These are phyloP conservation scores for Epinephelus malabaricus DNA, from an alignment of 2,797 vertebrate genomes.

Conservation along the genomic window DNA sequence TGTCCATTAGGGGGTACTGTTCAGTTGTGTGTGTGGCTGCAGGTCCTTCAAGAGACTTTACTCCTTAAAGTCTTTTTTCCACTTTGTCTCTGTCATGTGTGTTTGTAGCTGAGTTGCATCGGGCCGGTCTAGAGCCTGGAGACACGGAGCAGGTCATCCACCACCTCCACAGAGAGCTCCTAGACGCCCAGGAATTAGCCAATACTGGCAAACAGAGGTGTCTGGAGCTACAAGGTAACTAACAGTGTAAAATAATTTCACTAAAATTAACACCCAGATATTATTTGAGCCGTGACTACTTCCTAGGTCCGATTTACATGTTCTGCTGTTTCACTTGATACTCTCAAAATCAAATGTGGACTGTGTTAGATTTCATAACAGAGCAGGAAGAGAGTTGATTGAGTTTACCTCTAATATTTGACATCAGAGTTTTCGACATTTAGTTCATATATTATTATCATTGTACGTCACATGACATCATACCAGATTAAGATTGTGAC, in stretches of 20 bases:
- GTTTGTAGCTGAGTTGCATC: conserved; percentile 90
- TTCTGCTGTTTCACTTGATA: not conserved
- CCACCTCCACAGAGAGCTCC: conserved; percentile 93
- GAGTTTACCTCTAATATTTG: too few relatives aligned
- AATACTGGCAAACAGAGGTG: conserved; percentile 97
- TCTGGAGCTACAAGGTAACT: conserved; percentile 95
- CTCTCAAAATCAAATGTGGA: not conserved
- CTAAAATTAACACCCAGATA: not conserved
- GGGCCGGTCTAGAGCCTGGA: conserved; percentile 90
- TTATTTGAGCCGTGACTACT: not conserved
- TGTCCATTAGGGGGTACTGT: conserved; percentile 8
- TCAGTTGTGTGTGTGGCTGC: not conserved
- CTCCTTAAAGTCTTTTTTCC: not conserved
- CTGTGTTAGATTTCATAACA: too few relatives aligned
- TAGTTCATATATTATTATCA: not conserved
- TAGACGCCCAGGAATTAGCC: conserved; percentile 97
- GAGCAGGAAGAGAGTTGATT: too few relatives aligned
- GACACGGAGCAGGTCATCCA: conserved; percentile 96
- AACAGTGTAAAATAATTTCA: not conserved
- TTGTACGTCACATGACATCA: not conserved
- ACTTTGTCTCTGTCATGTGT: conserved; percentile 14
- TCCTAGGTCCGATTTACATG: not conserved
- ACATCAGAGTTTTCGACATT: not conserved
- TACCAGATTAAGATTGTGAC: not conserved
- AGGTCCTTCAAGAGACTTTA: not conserved